A percentile compares a stretch with the other conserved stretches of the same genome.
phyloP scores from a whole-genome alignment of 1,140 invertebrate species.

The Drosophila cardini region DNA sequence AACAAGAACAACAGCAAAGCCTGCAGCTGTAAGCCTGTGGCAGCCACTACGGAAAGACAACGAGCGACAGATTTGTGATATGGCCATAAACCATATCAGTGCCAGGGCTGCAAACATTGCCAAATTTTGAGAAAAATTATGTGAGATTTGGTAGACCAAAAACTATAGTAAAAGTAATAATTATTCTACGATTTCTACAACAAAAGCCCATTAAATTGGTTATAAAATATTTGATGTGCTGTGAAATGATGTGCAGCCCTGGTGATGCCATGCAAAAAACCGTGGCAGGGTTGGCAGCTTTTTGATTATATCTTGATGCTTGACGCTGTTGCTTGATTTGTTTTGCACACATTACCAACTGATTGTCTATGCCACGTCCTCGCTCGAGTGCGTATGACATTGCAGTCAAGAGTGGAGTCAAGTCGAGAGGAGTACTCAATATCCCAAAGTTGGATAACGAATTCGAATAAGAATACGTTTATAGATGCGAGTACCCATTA shows the following conservation, averaged over 20 bases:
- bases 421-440: conserved; percentile 1
- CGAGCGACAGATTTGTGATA: conserved; percentile 41
- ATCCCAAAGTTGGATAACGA: conserved; percentile 18
- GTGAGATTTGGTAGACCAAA: no score
- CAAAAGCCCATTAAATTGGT: not conserved
- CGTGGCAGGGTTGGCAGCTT: conserved; percentile 27
- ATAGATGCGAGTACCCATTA: conserved; percentile 28
- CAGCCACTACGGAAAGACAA: conserved; percentile 2
- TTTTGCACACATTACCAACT: conserved; percentile 78
- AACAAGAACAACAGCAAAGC: conserved; percentile 3
- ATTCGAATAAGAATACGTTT: conserved; percentile 18
- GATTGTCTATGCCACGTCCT: conserved; percentile 71
- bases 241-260: conserved; percentile 44
- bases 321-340: conserved; percentile 74
- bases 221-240: not conserved
- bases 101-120: conserved; percentile 23
- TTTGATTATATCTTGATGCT: conserved; percentile 66
- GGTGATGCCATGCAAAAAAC: conserved; percentile 24
- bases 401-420: conserved; percentile 44
- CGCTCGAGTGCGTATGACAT: conserved; percentile 49
- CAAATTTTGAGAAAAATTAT: not conserved
- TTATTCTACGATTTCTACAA: not conserved
- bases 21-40: conserved; percentile 46
- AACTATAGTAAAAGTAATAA: no score
- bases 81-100: conserved; percentile 43